Evolutionary conservation across 1,140 invertebrate genomes (phyloP).

Genomic region (Papilio glaucus): DNA sequence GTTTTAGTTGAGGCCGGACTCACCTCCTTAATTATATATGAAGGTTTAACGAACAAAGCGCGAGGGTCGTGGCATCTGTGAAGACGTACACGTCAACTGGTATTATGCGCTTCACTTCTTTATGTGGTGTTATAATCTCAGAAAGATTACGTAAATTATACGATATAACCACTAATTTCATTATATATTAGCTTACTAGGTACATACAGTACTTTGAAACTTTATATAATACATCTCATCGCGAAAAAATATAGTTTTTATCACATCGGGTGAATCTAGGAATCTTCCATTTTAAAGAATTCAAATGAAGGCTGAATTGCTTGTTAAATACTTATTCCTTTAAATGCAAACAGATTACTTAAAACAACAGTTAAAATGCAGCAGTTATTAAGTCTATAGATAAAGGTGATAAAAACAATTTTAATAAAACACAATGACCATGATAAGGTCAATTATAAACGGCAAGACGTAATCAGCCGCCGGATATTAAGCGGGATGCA

Average conservation of each 20-base stretch:
- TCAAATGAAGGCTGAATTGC: background rate
- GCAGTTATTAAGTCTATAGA: too few species aligned
- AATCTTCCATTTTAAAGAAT: too few species aligned
- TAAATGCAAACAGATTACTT: too few species aligned
- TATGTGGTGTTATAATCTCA: background rate
- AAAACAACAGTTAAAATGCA: too few species aligned
- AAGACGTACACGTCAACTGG: slow-evolving; percentile 35
- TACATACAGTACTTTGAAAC: too few species aligned
- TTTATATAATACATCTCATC: background rate
- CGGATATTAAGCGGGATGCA: background rate
- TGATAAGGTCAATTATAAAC: background rate
- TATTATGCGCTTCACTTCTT: slow-evolving; percentile 1
- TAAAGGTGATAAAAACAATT: too few species aligned
- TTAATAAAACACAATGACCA: too few species aligned
- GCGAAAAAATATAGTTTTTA: background rate
- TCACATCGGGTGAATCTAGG: too few species aligned
- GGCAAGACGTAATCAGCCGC: background rate
- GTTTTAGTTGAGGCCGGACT: slow-evolving; percentile 68
- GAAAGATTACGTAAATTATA: background rate
- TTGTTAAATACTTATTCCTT: too few species aligned
- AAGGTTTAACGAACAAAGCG: slow-evolving; percentile 71
- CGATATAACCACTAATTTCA: background rate
- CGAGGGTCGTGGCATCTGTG: slow-evolving; percentile 50
- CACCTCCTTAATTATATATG: slow-evolving; percentile 77
- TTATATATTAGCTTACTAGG: background rate